These are phyloP conservation scores for Periparus ater DNA, from an alignment of 2,797 vertebrate genomes.

Conservation along the genomic window DNA sequence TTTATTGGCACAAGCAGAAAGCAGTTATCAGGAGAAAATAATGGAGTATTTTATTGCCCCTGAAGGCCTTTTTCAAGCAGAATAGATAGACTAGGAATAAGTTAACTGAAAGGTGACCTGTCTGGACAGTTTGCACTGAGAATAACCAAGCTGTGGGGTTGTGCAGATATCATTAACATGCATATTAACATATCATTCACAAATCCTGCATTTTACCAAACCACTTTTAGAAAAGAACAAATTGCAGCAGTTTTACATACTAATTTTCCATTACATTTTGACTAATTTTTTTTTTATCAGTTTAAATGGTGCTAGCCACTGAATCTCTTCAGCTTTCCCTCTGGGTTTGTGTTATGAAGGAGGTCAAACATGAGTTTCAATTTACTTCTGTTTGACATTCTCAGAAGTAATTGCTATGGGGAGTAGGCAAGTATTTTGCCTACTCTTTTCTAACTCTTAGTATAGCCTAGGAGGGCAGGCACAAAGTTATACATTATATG, in stretches of 20 bases:
- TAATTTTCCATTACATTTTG: neutral
- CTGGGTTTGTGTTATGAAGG: neutral
- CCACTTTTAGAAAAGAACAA: neutral
- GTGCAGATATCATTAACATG: neutral
- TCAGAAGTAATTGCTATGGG: neutral
- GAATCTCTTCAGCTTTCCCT: neutral
- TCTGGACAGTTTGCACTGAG: neutral
- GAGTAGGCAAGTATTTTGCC: neutral
- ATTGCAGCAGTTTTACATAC: neutral
- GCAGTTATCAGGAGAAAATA: neutral
- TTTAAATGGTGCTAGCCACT: neutral
- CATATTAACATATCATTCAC: neutral
- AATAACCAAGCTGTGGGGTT: neutral
- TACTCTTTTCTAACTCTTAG: neutral
- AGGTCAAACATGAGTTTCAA: neutral
- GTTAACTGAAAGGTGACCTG: neutral
- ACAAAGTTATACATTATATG: neutral
- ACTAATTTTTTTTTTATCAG: neutral
- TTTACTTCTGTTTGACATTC: neutral
- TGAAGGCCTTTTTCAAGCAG: neutral
- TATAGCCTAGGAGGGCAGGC: neutral
- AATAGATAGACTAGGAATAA: neutral
- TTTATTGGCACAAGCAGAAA: slow-evolving; percentile 4
- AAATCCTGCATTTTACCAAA: neutral
- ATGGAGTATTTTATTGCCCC: neutral